Evolutionary conservation across 30 jellyfish, hydroid and myxozoan genomes (phyloP).

Genomic region (Turritopsis dohrnii): DNA sequence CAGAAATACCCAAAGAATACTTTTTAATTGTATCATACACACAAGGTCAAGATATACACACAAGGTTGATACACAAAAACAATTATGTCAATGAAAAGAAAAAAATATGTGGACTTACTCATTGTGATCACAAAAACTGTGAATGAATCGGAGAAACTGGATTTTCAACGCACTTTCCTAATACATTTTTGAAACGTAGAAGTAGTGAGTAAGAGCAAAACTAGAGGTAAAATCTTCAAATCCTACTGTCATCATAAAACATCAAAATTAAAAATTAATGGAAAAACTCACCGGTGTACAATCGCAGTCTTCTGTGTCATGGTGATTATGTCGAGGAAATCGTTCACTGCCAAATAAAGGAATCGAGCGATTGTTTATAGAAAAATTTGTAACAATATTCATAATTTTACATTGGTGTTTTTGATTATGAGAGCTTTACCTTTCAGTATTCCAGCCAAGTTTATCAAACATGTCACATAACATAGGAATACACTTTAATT

Average conservation of each 20-base stretch:
- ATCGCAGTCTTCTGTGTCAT: constrained; percentile 89
- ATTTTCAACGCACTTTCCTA: constrained; percentile 93
- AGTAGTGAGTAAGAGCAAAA: too few species aligned
- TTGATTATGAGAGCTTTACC: constrained; percentile 29
- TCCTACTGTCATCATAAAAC: too few species aligned
- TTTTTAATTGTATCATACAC: too few species aligned
- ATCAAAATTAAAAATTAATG: too few species aligned
- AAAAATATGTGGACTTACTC: constrained; percentile 52
- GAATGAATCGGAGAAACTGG: constrained; percentile 90
- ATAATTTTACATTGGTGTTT: background rate
- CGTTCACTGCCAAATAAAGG: constrained; percentile 42
- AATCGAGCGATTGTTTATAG: too few species aligned
- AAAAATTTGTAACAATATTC: background rate
- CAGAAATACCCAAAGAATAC: too few species aligned
- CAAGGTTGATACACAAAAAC: background rate
- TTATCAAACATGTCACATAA: constrained; percentile 81
- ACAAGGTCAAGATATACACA: background rate
- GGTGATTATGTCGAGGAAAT: constrained; percentile 82
- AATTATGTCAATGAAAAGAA: background rate
- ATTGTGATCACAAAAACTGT: constrained; percentile 97
- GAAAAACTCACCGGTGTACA: constrained; percentile 97
- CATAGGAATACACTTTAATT: constrained; percentile 65
- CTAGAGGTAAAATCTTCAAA: too few species aligned
- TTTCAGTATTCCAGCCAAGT: constrained; percentile 70
- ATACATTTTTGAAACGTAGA: background rate